These are phyloP conservation scores for Sogatella furcifera DNA, from an alignment of 1,140 invertebrate species.

Conservation along the genomic window DNA sequence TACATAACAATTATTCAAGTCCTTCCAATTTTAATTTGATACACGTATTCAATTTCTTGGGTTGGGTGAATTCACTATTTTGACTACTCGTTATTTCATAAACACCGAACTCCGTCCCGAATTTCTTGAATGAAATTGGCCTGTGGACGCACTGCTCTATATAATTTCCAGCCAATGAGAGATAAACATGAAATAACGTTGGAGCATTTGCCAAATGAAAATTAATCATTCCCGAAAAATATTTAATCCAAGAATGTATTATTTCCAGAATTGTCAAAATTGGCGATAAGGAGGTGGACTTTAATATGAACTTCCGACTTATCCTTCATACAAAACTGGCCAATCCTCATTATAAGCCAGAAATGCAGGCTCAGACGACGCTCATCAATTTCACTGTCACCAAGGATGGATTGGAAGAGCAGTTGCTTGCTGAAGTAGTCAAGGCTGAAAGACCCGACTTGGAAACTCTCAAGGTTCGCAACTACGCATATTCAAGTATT, in stretches of 20 bases:
- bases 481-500: too few species aligned
- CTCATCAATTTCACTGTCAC: conserved; percentile 94
- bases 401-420: conserved; percentile 83
- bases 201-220: too few species aligned
- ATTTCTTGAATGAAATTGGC: too few species aligned
- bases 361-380: conserved; percentile 93
- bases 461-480: conserved; percentile 49
- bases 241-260: not conserved
- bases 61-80: too few species aligned
- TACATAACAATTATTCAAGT: too few species aligned
- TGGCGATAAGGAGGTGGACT: conserved; percentile 87
- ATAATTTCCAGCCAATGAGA: too few species aligned
- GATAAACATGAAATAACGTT: too few species aligned
- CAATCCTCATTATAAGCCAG: conserved; percentile 92
- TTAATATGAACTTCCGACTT: conserved; percentile 68
- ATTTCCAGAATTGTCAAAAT: conserved; percentile 55
- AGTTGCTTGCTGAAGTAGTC: conserved; percentile 86
- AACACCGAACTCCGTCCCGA: too few species aligned
- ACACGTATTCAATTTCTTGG: too few species aligned
- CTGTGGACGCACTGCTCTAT: too few species aligned
- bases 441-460: conserved; percentile 87
- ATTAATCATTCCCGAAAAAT: not conserved
- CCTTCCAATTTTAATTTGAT: too few species aligned
- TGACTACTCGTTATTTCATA: too few species aligned
- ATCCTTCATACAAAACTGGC: conserved; percentile 89